Base-by-base conservation (phyloP, 2,888 invertebrate genomes). In the Embidobia sp. region DNA sequence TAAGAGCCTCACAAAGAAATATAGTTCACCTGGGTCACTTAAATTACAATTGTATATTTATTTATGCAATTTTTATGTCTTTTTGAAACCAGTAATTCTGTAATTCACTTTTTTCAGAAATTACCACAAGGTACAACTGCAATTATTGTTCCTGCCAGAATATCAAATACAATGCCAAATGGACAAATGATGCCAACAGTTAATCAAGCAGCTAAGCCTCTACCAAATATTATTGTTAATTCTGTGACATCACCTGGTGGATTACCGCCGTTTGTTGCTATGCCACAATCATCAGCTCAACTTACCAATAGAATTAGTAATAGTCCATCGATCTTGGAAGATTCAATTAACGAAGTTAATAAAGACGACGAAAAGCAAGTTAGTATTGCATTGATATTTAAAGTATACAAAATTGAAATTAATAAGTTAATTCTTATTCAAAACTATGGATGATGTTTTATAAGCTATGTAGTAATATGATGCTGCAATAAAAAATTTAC, bases 251-350 rank as follows among this genome's bases (percentile, higher is more conserved):
- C 82, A 1, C 46, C 61, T 1, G 70, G 66, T 10, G 84, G 81
- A 5, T 63, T 89, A 35, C 89, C 89, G 16, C 85, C 87, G 8
- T 89, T 89, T 49, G 77, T 88, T 3, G 84, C 88, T 2, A 89
- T 89, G 86, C 89, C 89, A 8, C 82, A 80, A 35, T 89, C 88
- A 0, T 84, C 82, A 0, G 70, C 86, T 1, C 86, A 87, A 49
- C 73, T 89, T 0, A 88, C 88, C 3, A 84, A 89, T 44, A 82
- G 89, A 70, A 88, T 88, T 18, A 86, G 89, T 75, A 81, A 87
- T 59, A 86, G 84, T 69, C 85, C 87, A 2, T 78, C 81, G 0
- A 51, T 87, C 2, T 59, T 85, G 5, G 85, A 86, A 18, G 88
- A 89, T 18, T 82, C 87, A 0, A 83, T 80, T 27, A 89, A 89